Evolutionary conservation across 2,113 vertebrate species (phyloP).

Genomic region (Phainopepla nitens): DNA sequence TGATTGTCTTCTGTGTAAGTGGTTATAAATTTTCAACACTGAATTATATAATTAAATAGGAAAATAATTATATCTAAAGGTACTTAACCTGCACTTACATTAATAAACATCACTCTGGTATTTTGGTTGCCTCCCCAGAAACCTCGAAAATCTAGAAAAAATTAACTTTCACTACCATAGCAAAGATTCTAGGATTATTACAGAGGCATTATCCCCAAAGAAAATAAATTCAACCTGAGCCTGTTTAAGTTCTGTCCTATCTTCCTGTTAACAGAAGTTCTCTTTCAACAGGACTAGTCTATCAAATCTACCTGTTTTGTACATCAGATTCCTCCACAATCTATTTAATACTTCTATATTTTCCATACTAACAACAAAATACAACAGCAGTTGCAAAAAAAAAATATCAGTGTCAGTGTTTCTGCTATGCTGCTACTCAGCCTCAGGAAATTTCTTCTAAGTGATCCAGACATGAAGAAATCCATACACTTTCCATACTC

Average conservation of each 20-base stretch:
- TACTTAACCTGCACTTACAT: not conserved
- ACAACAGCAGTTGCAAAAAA: not conserved
- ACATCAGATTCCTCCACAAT: not conserved
- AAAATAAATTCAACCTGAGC: not conserved
- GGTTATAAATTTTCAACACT: not conserved
- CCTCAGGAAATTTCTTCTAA: not conserved
- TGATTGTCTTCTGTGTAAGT: not conserved
- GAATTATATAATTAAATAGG: not conserved
- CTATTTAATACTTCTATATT: not conserved
- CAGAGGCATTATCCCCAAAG: not conserved
- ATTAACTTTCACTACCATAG: not conserved
- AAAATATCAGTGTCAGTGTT: not conserved
- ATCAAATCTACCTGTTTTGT: not conserved
- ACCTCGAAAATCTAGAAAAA: not conserved
- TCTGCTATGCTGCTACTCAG: not conserved
- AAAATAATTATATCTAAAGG: not conserved
- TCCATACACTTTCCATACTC: not conserved
- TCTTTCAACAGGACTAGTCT: not conserved
- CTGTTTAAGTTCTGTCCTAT: not conserved
- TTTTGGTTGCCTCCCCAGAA: not conserved
- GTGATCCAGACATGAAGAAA: slow-evolving; percentile 20
- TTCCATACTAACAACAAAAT: not conserved
- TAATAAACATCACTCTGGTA: not conserved
- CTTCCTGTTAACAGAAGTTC: not conserved
- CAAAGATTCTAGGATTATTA: not conserved